Conservation (phyloP, 1,140 invertebrate species). For the Trichoplusia ni region DNA sequence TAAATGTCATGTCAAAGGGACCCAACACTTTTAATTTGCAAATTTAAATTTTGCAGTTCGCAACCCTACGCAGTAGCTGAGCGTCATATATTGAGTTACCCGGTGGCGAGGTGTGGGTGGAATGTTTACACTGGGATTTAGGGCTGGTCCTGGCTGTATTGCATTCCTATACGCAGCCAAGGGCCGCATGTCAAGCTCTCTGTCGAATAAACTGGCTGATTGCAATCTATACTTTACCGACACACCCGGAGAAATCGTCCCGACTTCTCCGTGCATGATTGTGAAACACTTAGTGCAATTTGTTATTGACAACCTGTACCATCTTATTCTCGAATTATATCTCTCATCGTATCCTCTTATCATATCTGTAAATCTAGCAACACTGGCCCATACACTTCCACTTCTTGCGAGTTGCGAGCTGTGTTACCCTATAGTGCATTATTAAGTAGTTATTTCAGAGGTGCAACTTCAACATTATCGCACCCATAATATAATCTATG, state of each 20-base stretch:
- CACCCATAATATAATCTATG: no score
- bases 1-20: no score
- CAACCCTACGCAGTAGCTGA: constrained; percentile 57
- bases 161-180: constrained; percentile 62
- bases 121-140: constrained; percentile 75
- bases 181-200: constrained; percentile 31
- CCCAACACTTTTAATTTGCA: no score
- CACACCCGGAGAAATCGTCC: constrained; percentile 1
- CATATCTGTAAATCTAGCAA: no score
- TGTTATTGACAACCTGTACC: no score
- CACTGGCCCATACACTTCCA: no score
- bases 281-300: background rate
- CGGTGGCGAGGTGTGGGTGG: constrained; percentile 58
- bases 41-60: constrained; percentile 18
- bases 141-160: constrained; percentile 60
- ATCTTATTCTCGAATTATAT: no score
- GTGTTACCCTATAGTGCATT: no score
- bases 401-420: no score
- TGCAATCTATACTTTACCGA: constrained; percentile 21
- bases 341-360: no score
- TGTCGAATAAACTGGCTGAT: constrained; percentile 33
- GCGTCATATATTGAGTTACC: constrained; percentile 64
- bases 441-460: no score
- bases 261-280: background rate
- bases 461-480: no score